A percentile compares a stretch with the other conserved stretches of the same genome.
phyloP scores from a whole-genome alignment of 1,140 invertebrate species.

The Pogonus chalceus region DNA sequence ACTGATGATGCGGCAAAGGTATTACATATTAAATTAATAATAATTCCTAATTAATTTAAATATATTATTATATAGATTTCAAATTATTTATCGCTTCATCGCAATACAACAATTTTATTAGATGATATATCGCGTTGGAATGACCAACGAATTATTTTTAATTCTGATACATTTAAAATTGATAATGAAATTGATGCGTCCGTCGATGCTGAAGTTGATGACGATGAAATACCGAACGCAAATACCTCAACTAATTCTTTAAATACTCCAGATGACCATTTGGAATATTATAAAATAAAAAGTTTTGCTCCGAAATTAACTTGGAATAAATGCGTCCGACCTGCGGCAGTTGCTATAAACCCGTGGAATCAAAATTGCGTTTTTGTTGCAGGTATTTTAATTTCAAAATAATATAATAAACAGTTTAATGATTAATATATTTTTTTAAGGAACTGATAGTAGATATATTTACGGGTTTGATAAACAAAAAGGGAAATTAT shows the following conservation, averaged over 20 bases:
- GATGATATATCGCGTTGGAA: slow-evolving; percentile 43
- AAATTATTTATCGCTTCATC: slow-evolving; percentile 41
- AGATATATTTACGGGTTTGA: slow-evolving; percentile 48
- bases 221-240: slow-evolving; percentile 32
- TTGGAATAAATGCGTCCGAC: slow-evolving; percentile 44
- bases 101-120: slow-evolving; percentile 39
- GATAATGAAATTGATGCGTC: slow-evolving; percentile 36
- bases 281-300: slow-evolving; percentile 39
- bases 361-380: slow-evolving; percentile 46
- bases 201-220: slow-evolving; percentile 38
- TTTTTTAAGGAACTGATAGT: slow-evolving; percentile 37
- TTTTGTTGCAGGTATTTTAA: slow-evolving; percentile 37
- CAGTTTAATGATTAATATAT: background rate
- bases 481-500: slow-evolving; percentile 39
- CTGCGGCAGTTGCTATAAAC: slow-evolving; percentile 45
- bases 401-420: background rate
- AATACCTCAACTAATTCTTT: slow-evolving; percentile 37
- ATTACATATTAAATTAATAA: background rate
- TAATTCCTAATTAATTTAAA: background rate
- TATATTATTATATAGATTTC: slow-evolving; percentile 26
- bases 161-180: slow-evolving; percentile 43
- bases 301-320: slow-evolving; percentile 40
- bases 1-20: slow-evolving; percentile 31
- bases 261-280: slow-evolving; percentile 36
- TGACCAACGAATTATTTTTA: slow-evolving; percentile 38